phyloP scores from a whole-genome alignment of 2,113 vertebrate species.

The Pterophyllum scalare region DNA sequence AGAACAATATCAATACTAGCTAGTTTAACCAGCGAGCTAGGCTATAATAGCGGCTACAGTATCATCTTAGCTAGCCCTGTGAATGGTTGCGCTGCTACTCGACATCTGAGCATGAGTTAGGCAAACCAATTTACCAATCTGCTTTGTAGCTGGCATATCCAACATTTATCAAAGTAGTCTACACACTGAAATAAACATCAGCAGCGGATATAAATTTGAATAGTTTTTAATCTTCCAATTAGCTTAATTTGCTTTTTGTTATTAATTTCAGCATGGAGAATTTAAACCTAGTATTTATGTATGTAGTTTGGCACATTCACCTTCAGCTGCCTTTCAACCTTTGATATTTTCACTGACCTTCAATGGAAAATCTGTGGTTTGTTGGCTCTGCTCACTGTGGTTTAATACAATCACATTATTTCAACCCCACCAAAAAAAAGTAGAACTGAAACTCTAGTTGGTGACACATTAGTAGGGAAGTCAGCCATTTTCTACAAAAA shows the following conservation, averaged over 20 bases:
- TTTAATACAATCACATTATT: constrained; percentile 14
- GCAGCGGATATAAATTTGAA: not conserved
- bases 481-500: not conserved
- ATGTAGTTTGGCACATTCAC: not conserved
- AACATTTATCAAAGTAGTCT: not conserved
- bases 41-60: not conserved
- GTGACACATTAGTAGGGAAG: not conserved
- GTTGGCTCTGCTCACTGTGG: not conserved
- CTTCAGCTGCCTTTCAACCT: not conserved
- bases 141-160: not conserved
- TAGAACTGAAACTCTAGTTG: constrained; percentile 29
- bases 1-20: not conserved
- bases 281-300: not conserved
- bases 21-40: not conserved
- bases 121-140: not conserved
- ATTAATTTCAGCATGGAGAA: not conserved
- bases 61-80: not conserved
- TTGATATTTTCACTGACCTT: constrained; percentile 26
- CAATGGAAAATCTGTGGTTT: not conserved
- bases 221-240: not conserved
- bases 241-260: not conserved
- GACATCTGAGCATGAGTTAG: not conserved
- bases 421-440: constrained; percentile 15
- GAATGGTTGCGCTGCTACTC: not conserved
- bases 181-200: not conserved